Conservation (phyloP, 2,888 invertebrate species). For the Chouioia cunea region DNA sequence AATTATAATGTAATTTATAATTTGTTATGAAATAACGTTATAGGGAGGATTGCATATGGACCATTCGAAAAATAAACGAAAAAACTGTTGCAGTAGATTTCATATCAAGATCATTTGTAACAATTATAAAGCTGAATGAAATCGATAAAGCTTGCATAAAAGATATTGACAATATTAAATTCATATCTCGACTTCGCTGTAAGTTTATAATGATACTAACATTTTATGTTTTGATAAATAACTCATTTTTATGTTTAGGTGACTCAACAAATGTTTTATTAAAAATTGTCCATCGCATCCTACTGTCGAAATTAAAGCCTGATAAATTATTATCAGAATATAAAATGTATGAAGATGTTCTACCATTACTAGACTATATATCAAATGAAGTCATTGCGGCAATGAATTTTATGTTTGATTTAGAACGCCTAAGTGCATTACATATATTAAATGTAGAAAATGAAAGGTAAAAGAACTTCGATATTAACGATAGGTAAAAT, state of each 20-base stretch:
- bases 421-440: constrained; percentile 51
- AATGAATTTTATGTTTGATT: constrained; percentile 59
- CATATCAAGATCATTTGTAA: constrained; percentile 56
- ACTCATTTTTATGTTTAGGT: constrained; percentile 44
- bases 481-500: constrained; percentile 5
- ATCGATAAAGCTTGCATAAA: constrained; percentile 17
- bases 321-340: constrained; percentile 46
- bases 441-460: constrained; percentile 54
- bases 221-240: no score
- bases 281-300: constrained; percentile 55
- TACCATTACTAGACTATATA: constrained; percentile 54
- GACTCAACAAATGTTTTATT: constrained; percentile 49
- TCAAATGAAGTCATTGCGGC: constrained; percentile 55
- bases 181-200: constrained; percentile 55
- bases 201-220: constrained; percentile 25
- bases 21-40: constrained; percentile 9
- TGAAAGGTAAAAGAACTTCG: constrained; percentile 53
- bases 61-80: constrained; percentile 49
- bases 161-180: constrained; percentile 50
- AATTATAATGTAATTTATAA: constrained; percentile 1
- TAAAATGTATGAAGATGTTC: constrained; percentile 53
- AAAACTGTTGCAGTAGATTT: constrained; percentile 54
- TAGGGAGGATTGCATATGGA: constrained; percentile 59
- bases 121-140: constrained; percentile 51
- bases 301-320: constrained; percentile 53